These are phyloP conservation scores for Heteractis magnifica DNA, from an alignment of 92 coral and sea anemone genomes.

Conservation along the genomic window DNA sequence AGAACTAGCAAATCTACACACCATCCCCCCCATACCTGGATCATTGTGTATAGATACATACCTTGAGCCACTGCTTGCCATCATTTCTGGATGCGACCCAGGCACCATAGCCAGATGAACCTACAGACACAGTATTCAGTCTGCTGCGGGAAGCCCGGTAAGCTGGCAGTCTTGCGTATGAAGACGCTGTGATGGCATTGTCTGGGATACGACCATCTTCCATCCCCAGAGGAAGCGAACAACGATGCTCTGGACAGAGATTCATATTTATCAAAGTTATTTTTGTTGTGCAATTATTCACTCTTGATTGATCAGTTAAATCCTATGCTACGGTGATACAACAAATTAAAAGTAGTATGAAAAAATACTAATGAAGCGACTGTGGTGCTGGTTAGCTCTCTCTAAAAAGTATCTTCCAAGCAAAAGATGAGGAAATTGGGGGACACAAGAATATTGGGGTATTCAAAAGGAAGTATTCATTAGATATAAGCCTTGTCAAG, in stretches of 20 bases:
- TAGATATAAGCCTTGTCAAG: too few relatives aligned
- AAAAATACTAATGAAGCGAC: too few relatives aligned
- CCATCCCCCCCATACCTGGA: neutral
- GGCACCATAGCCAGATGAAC: conserved; percentile 16
- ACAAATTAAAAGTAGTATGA: too few relatives aligned
- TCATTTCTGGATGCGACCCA: conserved; percentile 18
- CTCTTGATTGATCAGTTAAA: neutral
- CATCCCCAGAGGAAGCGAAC: conserved; percentile 47
- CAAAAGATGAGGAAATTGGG: too few relatives aligned
- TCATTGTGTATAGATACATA: neutral
- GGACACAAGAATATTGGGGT: too few relatives aligned
- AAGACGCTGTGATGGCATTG: conserved; percentile 25
- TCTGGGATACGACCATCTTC: conserved; percentile 39
- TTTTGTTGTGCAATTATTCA: neutral
- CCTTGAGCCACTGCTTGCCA: conserved; percentile 30
- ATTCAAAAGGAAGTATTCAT: too few relatives aligned
- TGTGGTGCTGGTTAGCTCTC: too few relatives aligned
- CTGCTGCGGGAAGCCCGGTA: conserved; percentile 35
- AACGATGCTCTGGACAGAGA: conserved; percentile 10
- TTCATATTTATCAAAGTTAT: neutral
- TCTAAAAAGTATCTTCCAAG: too few relatives aligned
- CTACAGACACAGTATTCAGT: conserved; percentile 23
- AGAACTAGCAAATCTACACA: neutral
- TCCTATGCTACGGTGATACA: neutral
- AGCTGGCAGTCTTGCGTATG: neutral